phyloP scores from a whole-genome alignment of 2,797 vertebrate species.

The Pangasius djambal region DNA sequence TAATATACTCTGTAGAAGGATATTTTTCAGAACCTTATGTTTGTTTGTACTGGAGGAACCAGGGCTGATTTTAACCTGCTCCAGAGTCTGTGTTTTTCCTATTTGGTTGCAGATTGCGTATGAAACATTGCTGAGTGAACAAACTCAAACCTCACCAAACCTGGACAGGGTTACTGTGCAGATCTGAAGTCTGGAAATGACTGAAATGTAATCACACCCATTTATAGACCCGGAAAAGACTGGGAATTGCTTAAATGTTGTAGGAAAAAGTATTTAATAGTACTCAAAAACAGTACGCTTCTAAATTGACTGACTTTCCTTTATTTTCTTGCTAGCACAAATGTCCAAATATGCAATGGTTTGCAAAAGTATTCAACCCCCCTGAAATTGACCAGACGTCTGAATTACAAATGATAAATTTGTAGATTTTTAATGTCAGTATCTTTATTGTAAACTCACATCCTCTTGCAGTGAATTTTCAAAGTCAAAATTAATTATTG shows the following conservation, averaged over 20 bases:
- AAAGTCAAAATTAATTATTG: background rate
- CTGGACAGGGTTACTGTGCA: too few relatives aligned
- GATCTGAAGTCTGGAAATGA: background rate
- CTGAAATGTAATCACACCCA: background rate
- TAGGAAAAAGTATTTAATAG: background rate
- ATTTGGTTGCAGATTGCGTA: background rate
- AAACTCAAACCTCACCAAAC: background rate
- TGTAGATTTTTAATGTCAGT: background rate
- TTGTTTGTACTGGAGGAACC: background rate
- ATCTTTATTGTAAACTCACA: background rate
- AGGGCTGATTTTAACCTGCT: background rate
- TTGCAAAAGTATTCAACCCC: background rate
- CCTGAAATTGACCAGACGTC: background rate
- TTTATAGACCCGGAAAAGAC: background rate
- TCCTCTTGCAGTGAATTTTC: background rate
- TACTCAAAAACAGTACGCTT: background rate
- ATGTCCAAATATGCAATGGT: background rate
- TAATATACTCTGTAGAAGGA: background rate
- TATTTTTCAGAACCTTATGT: background rate
- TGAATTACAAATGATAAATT: too few relatives aligned
- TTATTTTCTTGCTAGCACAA: background rate
- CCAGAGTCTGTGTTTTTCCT: background rate
- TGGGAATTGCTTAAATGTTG: background rate
- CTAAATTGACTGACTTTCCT: background rate
- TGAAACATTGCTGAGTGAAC: background rate